Evolutionary conservation across 2,797 vertebrate species (phyloP), one percentile per base, ranked within the genome.

Genomic region (Xiphophorus birchmanni): DNA sequence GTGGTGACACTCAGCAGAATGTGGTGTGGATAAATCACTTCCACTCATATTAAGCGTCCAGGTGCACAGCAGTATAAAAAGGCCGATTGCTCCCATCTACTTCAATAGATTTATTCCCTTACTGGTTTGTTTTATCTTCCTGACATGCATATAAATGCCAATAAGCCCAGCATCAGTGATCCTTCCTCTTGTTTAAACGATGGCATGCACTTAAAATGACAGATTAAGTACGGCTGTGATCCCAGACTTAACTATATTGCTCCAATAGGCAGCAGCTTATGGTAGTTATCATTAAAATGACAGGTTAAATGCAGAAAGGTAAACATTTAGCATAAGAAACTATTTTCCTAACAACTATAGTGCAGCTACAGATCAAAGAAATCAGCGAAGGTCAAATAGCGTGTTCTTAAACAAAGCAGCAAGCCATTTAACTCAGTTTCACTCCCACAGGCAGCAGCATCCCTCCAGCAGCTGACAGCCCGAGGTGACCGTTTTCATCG

Each of bases 61-160:
- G 89, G 88, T 88, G 89, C 78, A 75, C 26, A 45, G 26, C 69
- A 29, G 5, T 17, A 86, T 90, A 80, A 77, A 82, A 75, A 83
- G 26, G 80, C 84, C 89, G 84, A 87, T 89, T 77, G 80, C 82
- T 81, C 82, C 83, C 73, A 81, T 86, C 67, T 79, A 75, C 86
- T 91, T 72, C 85, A 86, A 74, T 81, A 87, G 86, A 75, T 91
- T 84, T 81, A 88, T 78, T 56, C 75, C 5, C 74, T 76, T 48
- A 26, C 32, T 37, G 60, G 32, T 37, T 65, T 65, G 15, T 37
- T 65, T 65, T 18, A 65, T 73, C 37, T 42, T 21, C 37, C 18
- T 32, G 37, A 0, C 54, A 29, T 45, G 0, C 63, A n/a, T 48
- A 67, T 17, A 32, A 67, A 85, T 18, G 65, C 63, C 73, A 84